Conservation (phyloP, 2,888 invertebrate genomes). For the Orthosia gracilis region DNA sequence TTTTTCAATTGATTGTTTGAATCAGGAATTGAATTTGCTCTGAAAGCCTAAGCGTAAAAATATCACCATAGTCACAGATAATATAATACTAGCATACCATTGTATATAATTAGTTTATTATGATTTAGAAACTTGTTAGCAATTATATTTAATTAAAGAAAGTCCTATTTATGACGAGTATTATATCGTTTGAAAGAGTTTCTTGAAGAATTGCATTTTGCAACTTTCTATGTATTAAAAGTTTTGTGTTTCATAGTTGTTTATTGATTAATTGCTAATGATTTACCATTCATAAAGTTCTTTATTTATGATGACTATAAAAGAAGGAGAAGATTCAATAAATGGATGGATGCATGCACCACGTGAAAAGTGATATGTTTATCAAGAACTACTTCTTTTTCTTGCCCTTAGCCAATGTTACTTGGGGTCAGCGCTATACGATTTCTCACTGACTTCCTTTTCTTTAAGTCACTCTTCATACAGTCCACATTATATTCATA, state of each 20-base stretch:
- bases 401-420: too few species aligned
- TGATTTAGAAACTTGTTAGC: not conserved
- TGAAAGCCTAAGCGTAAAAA: not conserved
- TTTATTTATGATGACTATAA: too few species aligned
- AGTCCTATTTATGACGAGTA: not conserved
- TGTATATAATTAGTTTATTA: not conserved
- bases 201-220: not conserved
- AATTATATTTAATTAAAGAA: conserved; percentile 1
- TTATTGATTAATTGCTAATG: not conserved
- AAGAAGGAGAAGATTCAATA: too few species aligned
- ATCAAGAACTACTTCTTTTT: too few species aligned
- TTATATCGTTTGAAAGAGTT: not conserved
- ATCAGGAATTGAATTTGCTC: not conserved
- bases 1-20: not conserved
- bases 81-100: too few species aligned
- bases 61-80: too few species aligned
- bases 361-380: too few species aligned
- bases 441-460: too few species aligned
- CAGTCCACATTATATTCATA: too few species aligned
- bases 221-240: conserved; percentile 20
- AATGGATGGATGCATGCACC: too few species aligned
- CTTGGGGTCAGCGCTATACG: too few species aligned
- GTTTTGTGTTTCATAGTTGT: not conserved
- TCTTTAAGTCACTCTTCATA: too few species aligned
- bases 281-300: not conserved